Percentiles rank a stretch among this genome's conserved stretches.
Evolutionary conservation across 2,888 invertebrate genomes (phyloP).

Genomic region (Creontiades dilutus): DNA sequence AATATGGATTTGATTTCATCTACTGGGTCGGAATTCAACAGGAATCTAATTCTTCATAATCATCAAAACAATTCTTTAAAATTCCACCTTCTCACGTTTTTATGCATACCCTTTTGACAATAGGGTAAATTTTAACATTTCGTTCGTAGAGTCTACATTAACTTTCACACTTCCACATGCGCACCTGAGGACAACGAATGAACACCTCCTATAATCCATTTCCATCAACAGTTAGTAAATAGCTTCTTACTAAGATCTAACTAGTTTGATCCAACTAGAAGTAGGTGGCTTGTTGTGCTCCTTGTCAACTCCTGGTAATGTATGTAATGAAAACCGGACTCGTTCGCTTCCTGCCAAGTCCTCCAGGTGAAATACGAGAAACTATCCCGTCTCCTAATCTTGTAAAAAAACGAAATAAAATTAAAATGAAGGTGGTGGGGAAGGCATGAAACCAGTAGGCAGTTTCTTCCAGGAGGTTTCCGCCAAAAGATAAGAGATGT

Average conservation of each 20-base stretch:
- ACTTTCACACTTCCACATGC: too few species aligned
- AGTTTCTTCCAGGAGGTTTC: slow-evolving; percentile 55
- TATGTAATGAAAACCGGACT: slow-evolving; percentile 29
- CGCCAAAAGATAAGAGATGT: slow-evolving; percentile 65
- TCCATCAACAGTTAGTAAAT: not conserved
- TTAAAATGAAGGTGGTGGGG: slow-evolving; percentile 1
- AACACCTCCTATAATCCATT: not conserved
- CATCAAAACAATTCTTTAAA: too few species aligned
- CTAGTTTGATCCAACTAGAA: too few species aligned
- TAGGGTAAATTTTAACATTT: too few species aligned
- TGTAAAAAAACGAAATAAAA: not conserved
- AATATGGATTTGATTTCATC: too few species aligned
- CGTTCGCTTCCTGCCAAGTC: not conserved
- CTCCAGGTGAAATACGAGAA: slow-evolving; percentile 26
- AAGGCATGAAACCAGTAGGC: slow-evolving; percentile 62
- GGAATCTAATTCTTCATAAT: too few species aligned
- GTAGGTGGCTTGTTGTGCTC: slow-evolving; percentile 16
- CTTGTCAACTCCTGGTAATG: slow-evolving; percentile 21
- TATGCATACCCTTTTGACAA: too few species aligned
- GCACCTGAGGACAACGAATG: too few species aligned
- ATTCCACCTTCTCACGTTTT: too few species aligned
- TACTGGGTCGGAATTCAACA: too few species aligned
- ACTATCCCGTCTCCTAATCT: slow-evolving; percentile 4
- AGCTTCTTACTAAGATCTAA: not conserved
- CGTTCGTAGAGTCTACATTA: too few species aligned